Base-by-base conservation (phyloP, 2,797 vertebrate species). In the Botia kubotai region DNA sequence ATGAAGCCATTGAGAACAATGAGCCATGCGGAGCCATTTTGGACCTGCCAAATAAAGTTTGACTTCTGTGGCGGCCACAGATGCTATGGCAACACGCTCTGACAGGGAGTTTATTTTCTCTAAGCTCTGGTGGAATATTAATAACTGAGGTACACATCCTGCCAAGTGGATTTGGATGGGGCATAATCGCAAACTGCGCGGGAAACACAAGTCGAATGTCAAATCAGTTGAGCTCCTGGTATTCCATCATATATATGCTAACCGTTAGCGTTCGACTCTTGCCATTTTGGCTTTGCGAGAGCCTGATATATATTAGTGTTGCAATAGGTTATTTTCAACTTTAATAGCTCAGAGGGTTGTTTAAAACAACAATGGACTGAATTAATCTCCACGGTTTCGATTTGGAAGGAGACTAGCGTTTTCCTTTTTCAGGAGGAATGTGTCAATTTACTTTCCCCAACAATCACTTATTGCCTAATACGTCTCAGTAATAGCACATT, bases 81-180 rank as follows among this genome's bases (percentile, higher is more conserved):
- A 76, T 77, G 79, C 89, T 87, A 87, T 93, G 91, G 89, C 87
- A 91, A 92, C 91, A 65, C 70, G 79, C 84, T 86, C 77, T 87
- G 90, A 91, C 88, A 90, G 91, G 88, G 90, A 91, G 91, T 91
- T 87, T 87, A 88, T 90, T 91, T 80, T 93, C 90, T 89, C 87
- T 88, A 89, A 83, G 88, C 87, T 82, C 77, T 86, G 86, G 67
- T 84, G 85, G 87, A 90, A 90, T 89, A 91, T 92, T 92, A 92
- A 91, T 91, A 91, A 90, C 88, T 78, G 80, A 72, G 5, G 6
- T 83, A 73, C 53, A 12, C 33, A 33, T 48, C 72, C 84, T 90
- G 92, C 91, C 92, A 93, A 92, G 87, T 88, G 87, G 66, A 81
- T 87, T 85, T 90, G 90, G 89, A 87, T 6, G 1, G 39, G 67